phyloP scores from a whole-genome alignment of 2,797 vertebrate genomes.

The Micrastur ruficollis region DNA sequence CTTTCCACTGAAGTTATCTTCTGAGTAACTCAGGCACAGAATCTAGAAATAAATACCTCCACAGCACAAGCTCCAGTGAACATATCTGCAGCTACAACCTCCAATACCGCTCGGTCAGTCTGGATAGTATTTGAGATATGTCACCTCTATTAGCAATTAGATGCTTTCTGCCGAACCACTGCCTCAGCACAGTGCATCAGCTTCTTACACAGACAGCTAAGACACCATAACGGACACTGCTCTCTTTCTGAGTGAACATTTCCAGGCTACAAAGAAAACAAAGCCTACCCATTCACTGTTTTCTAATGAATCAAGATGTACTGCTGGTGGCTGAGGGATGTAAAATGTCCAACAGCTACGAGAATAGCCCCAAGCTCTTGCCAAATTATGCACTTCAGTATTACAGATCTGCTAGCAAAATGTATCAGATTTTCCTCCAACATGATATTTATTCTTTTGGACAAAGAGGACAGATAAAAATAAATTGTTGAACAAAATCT shows the following conservation, averaged over 20 bases:
- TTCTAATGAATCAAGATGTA: conserved; percentile 38
- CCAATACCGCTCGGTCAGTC: neutral
- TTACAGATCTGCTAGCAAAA: conserved; percentile 56
- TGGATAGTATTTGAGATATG: neutral
- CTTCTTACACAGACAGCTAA: neutral
- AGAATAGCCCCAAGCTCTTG: conserved; percentile 48
- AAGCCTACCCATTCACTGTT: neutral
- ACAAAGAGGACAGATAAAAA: conserved; percentile 6
- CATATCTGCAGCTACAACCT: neutral
- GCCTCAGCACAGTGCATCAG: neutral
- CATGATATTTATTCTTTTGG: conserved; percentile 22
- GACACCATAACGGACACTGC: neutral
- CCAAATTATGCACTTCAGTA: conserved; percentile 34
- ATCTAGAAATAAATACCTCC: neutral
- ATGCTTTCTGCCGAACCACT: neutral
- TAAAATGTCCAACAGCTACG: neutral
- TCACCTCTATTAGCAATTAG: neutral
- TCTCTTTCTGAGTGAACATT: neutral
- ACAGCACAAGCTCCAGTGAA: neutral
- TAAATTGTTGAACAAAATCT: conserved; percentile 32
- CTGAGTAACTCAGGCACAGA: neutral
- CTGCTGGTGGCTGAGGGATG: conserved; percentile 4
- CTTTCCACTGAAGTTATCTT: neutral
- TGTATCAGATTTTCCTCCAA: neutral
- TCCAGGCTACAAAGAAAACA: conserved; percentile 7